Base-by-base conservation (phyloP, 2,888 invertebrate species). In the Andrena bicolor region DNA sequence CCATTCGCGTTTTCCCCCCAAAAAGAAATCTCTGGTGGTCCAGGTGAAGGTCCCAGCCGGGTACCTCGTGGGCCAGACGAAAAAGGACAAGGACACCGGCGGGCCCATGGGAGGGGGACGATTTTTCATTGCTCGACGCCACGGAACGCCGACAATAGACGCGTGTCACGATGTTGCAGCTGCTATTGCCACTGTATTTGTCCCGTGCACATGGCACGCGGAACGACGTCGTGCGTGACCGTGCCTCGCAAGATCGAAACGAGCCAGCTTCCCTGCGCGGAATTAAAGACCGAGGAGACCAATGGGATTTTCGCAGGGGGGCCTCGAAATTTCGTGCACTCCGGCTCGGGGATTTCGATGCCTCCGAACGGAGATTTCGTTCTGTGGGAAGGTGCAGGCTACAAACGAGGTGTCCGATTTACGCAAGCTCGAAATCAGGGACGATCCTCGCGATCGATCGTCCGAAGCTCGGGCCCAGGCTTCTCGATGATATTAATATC, bases 121-220 rank as follows among this genome's bases (percentile, higher is more conserved):
- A 93, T 94, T 93, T 93, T 94, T 94, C 93, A 93, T 93, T 93
- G 93, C 90, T 92, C 92, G 92, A 92, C 92, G 92, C 92, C 90
- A 90, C 91, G 90, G 91, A 91, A 90, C 90, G 89, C 89, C 91
- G 92, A 94, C 94, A 94, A 94, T 94, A 92, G 93, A 93, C 93
- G 93, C 93, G 93, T 94, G 93, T 93, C 94, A 92, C 91, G 90
- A 90, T 71, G 90, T 88, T 88, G 92, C 92, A 92, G 93, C 93
- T 92, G 93, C 92, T 90, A 89, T 88, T 71, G 91, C 92, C 90
- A 90, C 92, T 92, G 92, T 80, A 79, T 92, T 92, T 91, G 91
- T 91, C 90, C 90, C 89, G 89, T 90, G 90, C 93, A 93, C 92
- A 93, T 92, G 93, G 92, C 92, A 89, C 80, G 72, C 76, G 77